Base-by-base conservation (phyloP, 2,113 vertebrate species). In the Hoplias malabaricus region DNA sequence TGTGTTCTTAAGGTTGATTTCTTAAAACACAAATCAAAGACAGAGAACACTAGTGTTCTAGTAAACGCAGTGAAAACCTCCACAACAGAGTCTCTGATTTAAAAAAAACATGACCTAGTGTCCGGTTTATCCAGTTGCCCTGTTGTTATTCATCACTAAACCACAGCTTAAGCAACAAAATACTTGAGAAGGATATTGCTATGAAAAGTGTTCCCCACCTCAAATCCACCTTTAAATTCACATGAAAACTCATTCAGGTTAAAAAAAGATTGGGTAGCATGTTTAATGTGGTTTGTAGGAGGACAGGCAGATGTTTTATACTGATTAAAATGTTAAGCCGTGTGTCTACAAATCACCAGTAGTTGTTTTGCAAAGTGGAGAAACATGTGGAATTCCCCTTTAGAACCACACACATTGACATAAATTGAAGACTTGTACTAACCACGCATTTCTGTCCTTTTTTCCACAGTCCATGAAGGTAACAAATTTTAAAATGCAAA, bases 401-500 rank as follows among this genome's bases (percentile, higher is more conserved):
- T 19, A 31, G 29, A 50, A 7, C n/a, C 3, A 36, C 16, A 43
- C 27, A 43, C 16, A 56, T 13, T 16, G 12, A 77, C 8, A 31
- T n/a, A n/a, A 48, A 3, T 27, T n/a, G 69, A 1, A 59, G 36
- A 21, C 36, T 31, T 19, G 9, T 5, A 36, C 21, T 9, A 21
- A 67, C 53, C 36, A 62, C 21, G 33, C 2, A 50, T 66, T 21
- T 21, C 11, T 67, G 62, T 68, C 2, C 19, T 78, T 63, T 84
- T 61, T 80, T 87, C 81, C 67, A 66, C 83, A 91, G 91, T 84
- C 46, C 10, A 68, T 68, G 21, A 34, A 5, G 11, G 81, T 0
- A 66, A 89, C 88, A 74, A 7, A 86, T 76, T 87, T 93, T 1
- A 92, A 82, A 90, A 71, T 57, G 53, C 23, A 73, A 43, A 62